Percentiles rank a stretch among this genome's conserved stretches.
Evolutionary conservation across 2,113 vertebrate species (phyloP).

Genomic region (Falcunculus frontatus): DNA sequence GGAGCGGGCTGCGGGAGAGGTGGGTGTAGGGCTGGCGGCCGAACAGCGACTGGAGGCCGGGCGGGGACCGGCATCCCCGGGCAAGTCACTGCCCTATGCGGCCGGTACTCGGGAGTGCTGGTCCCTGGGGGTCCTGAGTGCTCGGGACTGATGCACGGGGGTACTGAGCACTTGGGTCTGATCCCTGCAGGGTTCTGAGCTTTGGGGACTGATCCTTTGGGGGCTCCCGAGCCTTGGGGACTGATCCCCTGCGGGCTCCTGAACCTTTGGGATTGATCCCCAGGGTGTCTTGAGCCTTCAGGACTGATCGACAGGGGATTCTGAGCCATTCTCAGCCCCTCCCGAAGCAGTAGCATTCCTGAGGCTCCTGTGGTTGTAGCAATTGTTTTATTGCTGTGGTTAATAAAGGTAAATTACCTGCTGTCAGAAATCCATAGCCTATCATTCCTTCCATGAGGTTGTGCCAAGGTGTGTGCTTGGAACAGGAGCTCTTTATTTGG

Average conservation of each 20-base stretch:
- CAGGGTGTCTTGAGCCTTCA: neutral
- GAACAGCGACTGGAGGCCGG: neutral
- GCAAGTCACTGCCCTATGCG: fast-evolving
- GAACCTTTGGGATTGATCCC: neutral
- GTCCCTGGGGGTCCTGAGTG: neutral
- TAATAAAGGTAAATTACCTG: neutral
- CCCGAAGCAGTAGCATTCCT: neutral
- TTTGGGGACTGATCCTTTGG: too few relatives aligned
- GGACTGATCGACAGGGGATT: neutral
- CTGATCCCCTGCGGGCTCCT: neutral
- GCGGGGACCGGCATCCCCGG: fast-evolving
- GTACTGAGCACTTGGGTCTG: too few relatives aligned
- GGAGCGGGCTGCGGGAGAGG: neutral
- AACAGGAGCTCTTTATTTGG: neutral
- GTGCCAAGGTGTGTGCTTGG: neutral
- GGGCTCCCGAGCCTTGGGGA: neutral
- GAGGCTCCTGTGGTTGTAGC: neutral
- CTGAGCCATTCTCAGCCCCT: neutral
- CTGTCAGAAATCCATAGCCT: neutral
- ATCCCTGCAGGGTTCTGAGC: neutral
- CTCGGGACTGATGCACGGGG: too few relatives aligned
- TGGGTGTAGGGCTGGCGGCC: neutral
- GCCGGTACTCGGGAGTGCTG: fast-evolving
- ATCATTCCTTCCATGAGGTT: neutral
- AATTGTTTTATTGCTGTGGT: fast-evolving